phyloP scores from a whole-genome alignment of 2,888 invertebrate species.

The Lottia gigantea region DNA sequence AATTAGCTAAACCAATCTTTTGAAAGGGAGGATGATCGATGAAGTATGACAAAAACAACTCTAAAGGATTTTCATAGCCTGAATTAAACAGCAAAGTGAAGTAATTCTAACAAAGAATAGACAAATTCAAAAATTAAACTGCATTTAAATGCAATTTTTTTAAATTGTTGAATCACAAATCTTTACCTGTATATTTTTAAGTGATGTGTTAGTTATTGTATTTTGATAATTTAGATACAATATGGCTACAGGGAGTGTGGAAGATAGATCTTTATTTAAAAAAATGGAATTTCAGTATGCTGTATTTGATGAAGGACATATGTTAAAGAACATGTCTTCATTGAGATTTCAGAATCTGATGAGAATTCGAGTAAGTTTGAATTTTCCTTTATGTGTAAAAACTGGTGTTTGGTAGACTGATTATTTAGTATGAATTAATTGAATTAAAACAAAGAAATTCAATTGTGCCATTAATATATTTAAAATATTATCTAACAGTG shows the following conservation, averaged over 20 bases:
- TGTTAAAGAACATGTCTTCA: constrained; percentile 97
- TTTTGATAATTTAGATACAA: constrained; percentile 74
- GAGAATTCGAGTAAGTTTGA: constrained; percentile 78
- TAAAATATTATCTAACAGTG: no score
- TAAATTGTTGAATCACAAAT: no score
- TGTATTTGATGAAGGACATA: constrained; percentile 96
- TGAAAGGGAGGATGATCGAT: no score
- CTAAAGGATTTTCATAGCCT: no score
- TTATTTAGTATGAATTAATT: background rate
- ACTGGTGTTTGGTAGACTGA: background rate
- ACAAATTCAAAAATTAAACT: no score
- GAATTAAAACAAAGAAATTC: background rate
- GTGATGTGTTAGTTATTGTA: no score
- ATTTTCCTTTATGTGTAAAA: background rate
- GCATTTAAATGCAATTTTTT: no score
- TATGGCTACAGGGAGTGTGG: constrained; percentile 86
- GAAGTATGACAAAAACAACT: no score
- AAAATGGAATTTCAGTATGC: constrained; percentile 87
- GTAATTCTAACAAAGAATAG: no score
- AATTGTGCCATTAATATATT: no score
- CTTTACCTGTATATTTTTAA: background rate
- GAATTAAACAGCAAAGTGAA: no score
- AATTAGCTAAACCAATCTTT: no score
- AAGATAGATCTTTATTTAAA: constrained; percentile 90
- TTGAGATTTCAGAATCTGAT: constrained; percentile 89